Conservation (phyloP, 2,797 vertebrate genomes). For the Sebastes glaucus region DNA sequence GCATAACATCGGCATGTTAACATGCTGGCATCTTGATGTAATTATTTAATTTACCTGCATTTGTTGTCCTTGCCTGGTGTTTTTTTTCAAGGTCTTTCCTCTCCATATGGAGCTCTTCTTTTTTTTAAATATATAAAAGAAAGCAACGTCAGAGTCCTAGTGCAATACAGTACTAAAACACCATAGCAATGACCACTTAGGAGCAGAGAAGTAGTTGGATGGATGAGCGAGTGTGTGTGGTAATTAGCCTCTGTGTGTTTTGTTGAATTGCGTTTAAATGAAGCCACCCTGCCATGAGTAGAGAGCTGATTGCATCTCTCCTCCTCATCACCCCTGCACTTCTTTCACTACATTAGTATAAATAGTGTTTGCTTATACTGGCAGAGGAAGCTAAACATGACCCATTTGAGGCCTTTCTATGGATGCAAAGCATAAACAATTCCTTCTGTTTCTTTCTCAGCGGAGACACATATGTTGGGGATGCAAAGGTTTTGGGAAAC, state of each 20-base stretch:
- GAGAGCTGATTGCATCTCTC: constrained; percentile 31
- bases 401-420: constrained; percentile 32
- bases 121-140: not conserved
- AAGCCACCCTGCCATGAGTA: not conserved
- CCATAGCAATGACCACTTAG: not conserved
- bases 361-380: constrained; percentile 24
- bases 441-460: constrained; percentile 28
- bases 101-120: not conserved
- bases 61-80: not conserved
- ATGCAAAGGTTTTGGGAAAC: constrained; percentile 51
- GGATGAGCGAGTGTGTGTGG: not conserved
- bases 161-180: not conserved
- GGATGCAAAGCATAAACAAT: constrained; percentile 42
- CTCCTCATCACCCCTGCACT: constrained; percentile 16
- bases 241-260: constrained; percentile 33
- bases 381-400: constrained; percentile 29
- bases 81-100: not conserved
- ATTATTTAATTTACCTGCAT: not conserved
- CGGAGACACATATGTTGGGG: constrained; percentile 41
- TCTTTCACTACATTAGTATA: constrained; percentile 11
- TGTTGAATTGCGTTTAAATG: constrained; percentile 6
- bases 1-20: not conserved
- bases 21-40: not conserved
- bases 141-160: too few relatives aligned
- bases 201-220: not conserved